Conservation (phyloP, 2,888 invertebrate species). For the Acleris sparsana region DNA sequence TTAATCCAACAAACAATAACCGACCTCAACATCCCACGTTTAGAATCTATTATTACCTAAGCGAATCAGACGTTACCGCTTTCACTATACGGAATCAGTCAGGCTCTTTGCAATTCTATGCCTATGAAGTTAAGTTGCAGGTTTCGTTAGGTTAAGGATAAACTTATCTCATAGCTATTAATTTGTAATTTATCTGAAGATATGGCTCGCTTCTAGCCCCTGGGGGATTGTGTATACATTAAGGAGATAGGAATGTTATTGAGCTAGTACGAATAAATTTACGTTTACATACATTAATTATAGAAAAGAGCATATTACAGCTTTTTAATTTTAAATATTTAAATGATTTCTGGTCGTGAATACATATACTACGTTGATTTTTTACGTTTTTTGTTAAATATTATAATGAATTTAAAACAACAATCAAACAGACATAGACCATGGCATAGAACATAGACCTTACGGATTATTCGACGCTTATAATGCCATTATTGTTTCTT, state of each 20-base stretch:
- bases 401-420: no score
- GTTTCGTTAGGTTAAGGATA: not conserved
- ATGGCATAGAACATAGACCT: no score
- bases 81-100: not conserved
- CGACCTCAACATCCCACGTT: not conserved
- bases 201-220: not conserved
- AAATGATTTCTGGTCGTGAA: no score
- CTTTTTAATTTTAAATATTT: no score
- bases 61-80: not conserved
- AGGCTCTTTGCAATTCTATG: not conserved
- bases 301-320: no score
- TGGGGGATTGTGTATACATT: not conserved
- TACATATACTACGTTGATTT: no score
- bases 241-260: conserved; percentile 1
- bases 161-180: not conserved
- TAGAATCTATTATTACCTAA: not conserved
- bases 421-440: no score
- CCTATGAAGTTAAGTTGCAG: not conserved
- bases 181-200: conserved; percentile 1
- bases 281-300: no score
- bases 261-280: not conserved
- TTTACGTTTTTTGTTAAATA: no score
- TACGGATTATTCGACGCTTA: no score
- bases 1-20: not conserved
- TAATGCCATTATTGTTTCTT: no score